Evolutionary conservation across 1,140 invertebrate genomes (phyloP), one percentile per base, ranked within the genome.

Genomic region (Trichomalopsis sarcophagae): DNA sequence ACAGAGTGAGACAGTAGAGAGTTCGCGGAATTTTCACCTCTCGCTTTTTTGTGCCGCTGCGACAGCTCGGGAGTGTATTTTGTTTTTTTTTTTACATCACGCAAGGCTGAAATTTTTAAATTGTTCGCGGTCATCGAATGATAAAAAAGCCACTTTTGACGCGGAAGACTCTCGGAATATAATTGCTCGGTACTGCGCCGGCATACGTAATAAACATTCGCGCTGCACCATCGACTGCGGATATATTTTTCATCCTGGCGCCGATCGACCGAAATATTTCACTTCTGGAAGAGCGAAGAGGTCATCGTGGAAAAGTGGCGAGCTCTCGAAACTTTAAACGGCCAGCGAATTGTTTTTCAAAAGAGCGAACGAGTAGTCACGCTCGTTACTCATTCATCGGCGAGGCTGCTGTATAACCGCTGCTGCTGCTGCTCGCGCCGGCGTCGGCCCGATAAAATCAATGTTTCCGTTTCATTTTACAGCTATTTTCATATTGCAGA

Each of bases 381-480:
- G 78, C 33, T 85, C 84, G 84, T 81, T 81, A 85, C 66, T 85
- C 84, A 81, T 85, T 85, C 78, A 84, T 80, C 83, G 83, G 2
- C 55, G 55, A n/a, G 33, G 33, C 33, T 62, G 76, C 76, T 84
- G 10, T 44, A 44, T 44, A 44, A 44, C 9, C 0, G 40, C 40
- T 44, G 40, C 9, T 44, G 40, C 40, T 40, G 40, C 40, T 44
- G 40, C 78, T 30, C 77, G 17, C 77, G 47, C 69, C 77, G 69
- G 78, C 78, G 78, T 81, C 73, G 47, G 79, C 14, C 84, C 78
- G 84, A 85, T 85, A 85, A 85, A 85, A 85, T 85, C 84, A 85
- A 85, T 82, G 84, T 85, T 85, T 82, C 80, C 80, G 66, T 78
- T 85, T 82, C 50, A 85, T 85, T 85, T 85, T 85, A 85, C 80